Evolutionary conservation across 2,113 vertebrate genomes (phyloP).

Genomic region (Thermophis baileyi): DNA sequence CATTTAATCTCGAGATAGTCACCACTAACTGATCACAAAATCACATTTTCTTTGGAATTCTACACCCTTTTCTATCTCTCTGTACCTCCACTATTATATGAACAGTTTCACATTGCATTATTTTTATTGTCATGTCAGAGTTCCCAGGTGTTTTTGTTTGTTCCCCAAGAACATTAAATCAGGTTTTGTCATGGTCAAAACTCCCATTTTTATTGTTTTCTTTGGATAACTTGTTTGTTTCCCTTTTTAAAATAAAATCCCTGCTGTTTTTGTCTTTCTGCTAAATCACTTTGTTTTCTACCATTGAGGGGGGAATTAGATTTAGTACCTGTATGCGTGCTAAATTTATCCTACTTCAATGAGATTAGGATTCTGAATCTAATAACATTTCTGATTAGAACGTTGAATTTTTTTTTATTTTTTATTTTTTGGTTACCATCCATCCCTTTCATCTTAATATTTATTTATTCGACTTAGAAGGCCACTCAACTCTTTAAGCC

Average conservation of each 20-base stretch:
- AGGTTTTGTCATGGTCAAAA: slow-evolving; percentile 49
- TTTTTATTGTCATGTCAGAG: slow-evolving; percentile 34
- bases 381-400: neutral
- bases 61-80: slow-evolving; percentile 28
- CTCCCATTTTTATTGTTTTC: slow-evolving; percentile 19
- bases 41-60: slow-evolving; percentile 44
- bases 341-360: neutral
- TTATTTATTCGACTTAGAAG: neutral
- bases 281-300: slow-evolving; percentile 12
- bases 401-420: neutral
- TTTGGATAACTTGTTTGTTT: slow-evolving; percentile 34
- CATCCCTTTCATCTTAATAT: neutral
- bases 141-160: slow-evolving; percentile 24
- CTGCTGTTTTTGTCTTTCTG: slow-evolving; percentile 39
- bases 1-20: slow-evolving; percentile 30
- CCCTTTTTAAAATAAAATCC: slow-evolving; percentile 38
- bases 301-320: slow-evolving; percentile 30
- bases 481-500: neutral
- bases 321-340: neutral
- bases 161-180: slow-evolving; percentile 15
- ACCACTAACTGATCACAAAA: slow-evolving; percentile 3
- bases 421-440: neutral
- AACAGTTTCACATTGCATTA: slow-evolving; percentile 42
- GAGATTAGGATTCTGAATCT: neutral
- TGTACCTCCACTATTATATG: slow-evolving; percentile 35